Conservation (phyloP, 2,113 vertebrate genomes). For the Myiagra hebetior region DNA sequence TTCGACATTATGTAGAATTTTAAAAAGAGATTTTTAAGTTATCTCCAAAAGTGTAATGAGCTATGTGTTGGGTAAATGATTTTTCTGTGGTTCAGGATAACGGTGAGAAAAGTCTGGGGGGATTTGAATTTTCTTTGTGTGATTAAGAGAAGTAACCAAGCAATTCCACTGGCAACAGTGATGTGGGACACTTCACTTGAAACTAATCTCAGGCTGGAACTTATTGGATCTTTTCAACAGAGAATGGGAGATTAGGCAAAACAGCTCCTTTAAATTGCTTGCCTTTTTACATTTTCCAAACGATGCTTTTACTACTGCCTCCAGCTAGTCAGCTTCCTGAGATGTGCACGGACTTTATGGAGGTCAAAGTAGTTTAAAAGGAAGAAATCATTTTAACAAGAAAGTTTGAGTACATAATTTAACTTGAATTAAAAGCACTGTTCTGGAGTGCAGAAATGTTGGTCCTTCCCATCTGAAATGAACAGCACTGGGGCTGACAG, state of each 20-base stretch:
- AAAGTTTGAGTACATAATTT: background rate
- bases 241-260: background rate
- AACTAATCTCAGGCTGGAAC: background rate
- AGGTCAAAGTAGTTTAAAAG: slow-evolving; percentile 26
- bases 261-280: background rate
- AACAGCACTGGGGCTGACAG: background rate
- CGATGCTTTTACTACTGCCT: background rate
- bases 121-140: background rate
- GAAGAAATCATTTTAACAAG: slow-evolving; percentile 16
- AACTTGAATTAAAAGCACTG: background rate
- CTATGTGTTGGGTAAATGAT: background rate
- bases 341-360: background rate
- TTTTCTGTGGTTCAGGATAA: background rate
- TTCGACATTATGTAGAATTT: background rate
- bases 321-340: background rate
- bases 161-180: background rate
- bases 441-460: background rate
- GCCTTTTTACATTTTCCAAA: background rate
- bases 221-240: background rate
- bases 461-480: background rate
- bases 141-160: background rate
- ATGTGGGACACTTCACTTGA: background rate
- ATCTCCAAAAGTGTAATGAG: background rate
- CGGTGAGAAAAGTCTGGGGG: background rate
- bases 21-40: background rate